Evolutionary conservation across 2,888 invertebrate genomes (phyloP), one percentile per base, ranked within the genome.

Genomic region (Tetragonula carbonaria): DNA sequence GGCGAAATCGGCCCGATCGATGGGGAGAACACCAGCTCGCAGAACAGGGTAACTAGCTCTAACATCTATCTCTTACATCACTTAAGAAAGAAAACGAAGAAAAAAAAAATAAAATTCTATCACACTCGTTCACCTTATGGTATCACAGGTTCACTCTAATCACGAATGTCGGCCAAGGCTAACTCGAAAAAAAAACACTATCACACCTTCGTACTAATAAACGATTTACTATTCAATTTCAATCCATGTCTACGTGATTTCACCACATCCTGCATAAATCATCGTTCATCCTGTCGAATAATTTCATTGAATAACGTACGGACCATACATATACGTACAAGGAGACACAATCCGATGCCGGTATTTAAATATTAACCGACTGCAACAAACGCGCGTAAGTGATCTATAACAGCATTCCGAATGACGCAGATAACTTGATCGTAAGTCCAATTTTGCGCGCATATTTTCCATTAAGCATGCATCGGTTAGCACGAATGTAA

Each of bases 1-100:
- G 51, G 71, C 70, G 66, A 80, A 76, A 65, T 80, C 82, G 83
- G 80, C 78, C 80, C 84, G 91, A 92, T 90, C 90, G 90, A 89
- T 87, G 87, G 86, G 90, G 87, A 83, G 88, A 90, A 90, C 89
- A 87, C 90, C 91, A 90, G 91, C 92, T 93, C 93, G 92, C 92
- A 92, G 91, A 93, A 93, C 93, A 93, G 93, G 93, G 93, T 93
- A 93, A 93, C 93, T 93, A 93, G 93, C 90, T 93, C 92, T 93
- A 93, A 92, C 92, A 92, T 92, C 92, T 92, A 93, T 93, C 92
- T 93, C 90, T 89, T 92, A 92, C 91, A 91, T 91, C 91, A 91
- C 91, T 88, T 90, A 88, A 88, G 82, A 84, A 88, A 85, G 74
- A 84, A 82, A 76, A 79, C 86, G 82, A 78, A 81, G 82, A 81